Evolutionary conservation across 2,797 vertebrate genomes (phyloP).

Genomic region (Poecilia velifera): DNA sequence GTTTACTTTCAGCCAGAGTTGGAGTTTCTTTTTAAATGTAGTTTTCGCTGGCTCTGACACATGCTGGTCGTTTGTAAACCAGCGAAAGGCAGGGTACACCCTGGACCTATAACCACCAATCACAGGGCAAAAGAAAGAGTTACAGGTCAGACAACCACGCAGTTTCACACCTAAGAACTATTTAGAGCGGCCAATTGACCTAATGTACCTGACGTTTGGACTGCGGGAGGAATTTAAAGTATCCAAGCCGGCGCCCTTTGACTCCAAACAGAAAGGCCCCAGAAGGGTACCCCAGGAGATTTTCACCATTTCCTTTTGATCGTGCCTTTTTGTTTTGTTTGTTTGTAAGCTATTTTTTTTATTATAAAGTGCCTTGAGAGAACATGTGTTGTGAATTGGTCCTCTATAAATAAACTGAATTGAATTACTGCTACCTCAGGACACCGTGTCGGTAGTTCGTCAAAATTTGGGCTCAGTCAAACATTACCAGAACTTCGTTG

Average conservation of each 20-base stretch:
- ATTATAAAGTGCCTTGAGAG: neutral
- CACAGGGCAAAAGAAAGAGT: neutral
- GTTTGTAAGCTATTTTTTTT: neutral
- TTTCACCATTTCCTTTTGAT: neutral
- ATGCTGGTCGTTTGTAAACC: neutral
- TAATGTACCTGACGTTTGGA: neutral
- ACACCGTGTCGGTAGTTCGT: neutral
- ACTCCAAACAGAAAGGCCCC: neutral
- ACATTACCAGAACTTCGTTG: neutral
- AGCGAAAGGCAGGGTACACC: neutral
- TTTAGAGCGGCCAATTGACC: neutral
- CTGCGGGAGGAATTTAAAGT: neutral
- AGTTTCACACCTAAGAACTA: neutral
- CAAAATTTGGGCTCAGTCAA: neutral
- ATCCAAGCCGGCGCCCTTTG: neutral
- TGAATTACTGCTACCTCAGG: neutral
- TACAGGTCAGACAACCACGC: neutral
- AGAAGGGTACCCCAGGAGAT: neutral
- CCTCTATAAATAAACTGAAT: neutral
- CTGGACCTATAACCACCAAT: neutral
- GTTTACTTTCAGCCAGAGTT: too few relatives aligned
- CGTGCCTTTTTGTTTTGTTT: neutral
- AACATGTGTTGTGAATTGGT: neutral
- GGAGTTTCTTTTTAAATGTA: too few relatives aligned
- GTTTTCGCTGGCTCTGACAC: too few relatives aligned